Evolutionary conservation across 1,140 invertebrate genomes (phyloP).

Genomic region (Oncopeltus fasciatus): DNA sequence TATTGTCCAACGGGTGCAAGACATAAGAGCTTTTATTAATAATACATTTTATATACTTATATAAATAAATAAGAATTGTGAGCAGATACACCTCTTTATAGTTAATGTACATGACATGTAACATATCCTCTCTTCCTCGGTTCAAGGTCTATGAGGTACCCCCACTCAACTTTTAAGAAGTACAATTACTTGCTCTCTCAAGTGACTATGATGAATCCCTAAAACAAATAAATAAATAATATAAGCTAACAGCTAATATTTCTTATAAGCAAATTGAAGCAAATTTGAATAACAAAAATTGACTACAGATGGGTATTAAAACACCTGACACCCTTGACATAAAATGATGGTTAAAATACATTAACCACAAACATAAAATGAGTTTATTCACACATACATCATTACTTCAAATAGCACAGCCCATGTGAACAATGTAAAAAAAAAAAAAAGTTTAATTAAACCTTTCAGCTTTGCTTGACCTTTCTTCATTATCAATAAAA

Average conservation of each 20-base stretch:
- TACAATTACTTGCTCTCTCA: background rate
- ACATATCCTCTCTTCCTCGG: background rate
- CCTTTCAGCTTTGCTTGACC: too few relatives aligned
- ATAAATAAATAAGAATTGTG: conserved; percentile 6
- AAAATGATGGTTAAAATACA: too few relatives aligned
- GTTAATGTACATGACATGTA: background rate
- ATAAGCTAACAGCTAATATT: background rate
- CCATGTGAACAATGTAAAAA: too few relatives aligned
- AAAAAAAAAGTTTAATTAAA: too few relatives aligned
- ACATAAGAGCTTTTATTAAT: background rate
- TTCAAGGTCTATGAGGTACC: background rate
- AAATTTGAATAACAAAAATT: too few relatives aligned
- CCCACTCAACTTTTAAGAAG: background rate
- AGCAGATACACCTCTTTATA: background rate
- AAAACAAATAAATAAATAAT: background rate
- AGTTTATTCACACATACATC: too few relatives aligned
- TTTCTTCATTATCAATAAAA: too few relatives aligned
- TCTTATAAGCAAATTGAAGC: too few relatives aligned
- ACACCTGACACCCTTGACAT: too few relatives aligned
- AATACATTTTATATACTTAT: background rate
- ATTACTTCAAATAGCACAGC: too few relatives aligned
- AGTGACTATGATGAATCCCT: conserved; percentile 5
- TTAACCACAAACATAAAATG: too few relatives aligned
- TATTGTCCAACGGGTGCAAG: background rate
- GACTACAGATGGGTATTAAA: too few relatives aligned